These are phyloP conservation scores for Chironomus tepperi DNA, from an alignment of 1,140 invertebrate species.

Conservation along the genomic window DNA sequence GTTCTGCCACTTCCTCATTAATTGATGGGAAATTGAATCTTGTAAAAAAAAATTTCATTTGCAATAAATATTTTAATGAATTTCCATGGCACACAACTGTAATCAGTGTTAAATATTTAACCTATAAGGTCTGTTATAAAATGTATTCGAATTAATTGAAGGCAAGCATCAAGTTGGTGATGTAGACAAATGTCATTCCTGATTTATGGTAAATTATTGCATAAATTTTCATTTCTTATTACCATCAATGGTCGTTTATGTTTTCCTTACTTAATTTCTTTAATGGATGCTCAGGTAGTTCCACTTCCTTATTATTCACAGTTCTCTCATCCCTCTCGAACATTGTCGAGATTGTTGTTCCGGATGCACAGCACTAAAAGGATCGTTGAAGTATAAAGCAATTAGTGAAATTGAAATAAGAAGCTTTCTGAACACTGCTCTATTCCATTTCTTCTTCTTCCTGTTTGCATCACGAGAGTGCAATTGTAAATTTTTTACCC, in stretches of 20 bases:
- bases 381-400: slow-evolving; percentile 18
- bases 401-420: slow-evolving; percentile 22
- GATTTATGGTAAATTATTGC: neutral
- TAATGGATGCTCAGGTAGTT: slow-evolving; percentile 15
- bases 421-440: slow-evolving; percentile 1
- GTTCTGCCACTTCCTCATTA: too few species aligned
- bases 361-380: neutral
- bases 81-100: neutral
- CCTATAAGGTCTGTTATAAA: neutral
- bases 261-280: slow-evolving; percentile 16
- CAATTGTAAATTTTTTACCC: neutral
- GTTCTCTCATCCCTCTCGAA: neutral
- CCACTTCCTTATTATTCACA: neutral
- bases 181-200: neutral
- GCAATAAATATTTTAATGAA: too few species aligned
- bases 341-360: neutral
- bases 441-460: slow-evolving; percentile 4
- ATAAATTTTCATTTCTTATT: neutral
- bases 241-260: neutral
- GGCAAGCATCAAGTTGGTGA: neutral
- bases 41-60: too few species aligned
- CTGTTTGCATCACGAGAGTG: neutral
- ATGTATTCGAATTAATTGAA: neutral
- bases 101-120: neutral
- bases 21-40: too few species aligned